These are phyloP conservation scores for Champsocephalus gunnari DNA, from an alignment of 2,797 vertebrate genomes.

Conservation along the genomic window DNA sequence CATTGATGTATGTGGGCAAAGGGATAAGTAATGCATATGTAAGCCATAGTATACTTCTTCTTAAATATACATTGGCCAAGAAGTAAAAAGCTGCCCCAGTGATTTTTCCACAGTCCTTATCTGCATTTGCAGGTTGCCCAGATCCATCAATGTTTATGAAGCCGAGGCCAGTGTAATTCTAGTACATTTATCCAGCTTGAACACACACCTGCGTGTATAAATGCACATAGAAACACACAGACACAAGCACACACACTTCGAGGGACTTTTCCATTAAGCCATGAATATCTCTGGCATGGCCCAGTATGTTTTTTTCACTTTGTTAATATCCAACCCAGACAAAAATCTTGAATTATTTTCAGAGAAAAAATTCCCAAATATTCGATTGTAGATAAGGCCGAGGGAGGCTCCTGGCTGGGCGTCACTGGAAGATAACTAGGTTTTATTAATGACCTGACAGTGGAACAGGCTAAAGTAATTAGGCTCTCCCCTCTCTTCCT, in stretches of 20 bases:
- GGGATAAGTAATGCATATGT: constrained; percentile 88
- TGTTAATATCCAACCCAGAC: constrained; percentile 81
- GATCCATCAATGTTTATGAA: constrained; percentile 93
- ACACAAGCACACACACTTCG: constrained; percentile 70
- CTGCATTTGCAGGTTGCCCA: constrained; percentile 95
- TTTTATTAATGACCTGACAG: constrained; percentile 99
- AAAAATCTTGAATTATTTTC: constrained; percentile 89
- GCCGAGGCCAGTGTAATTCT: constrained; percentile 84
- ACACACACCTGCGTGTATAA: constrained; percentile 70
- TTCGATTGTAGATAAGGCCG: constrained; percentile 94
- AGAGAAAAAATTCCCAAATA: constrained; percentile 89
- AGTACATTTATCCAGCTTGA: constrained; percentile 79
- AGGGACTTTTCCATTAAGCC: constrained; percentile 81
- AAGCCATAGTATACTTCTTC: constrained; percentile 83
- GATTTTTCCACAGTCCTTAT: constrained; percentile 90
- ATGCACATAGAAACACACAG: constrained; percentile 63
- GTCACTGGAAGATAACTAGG: constrained; percentile 92
- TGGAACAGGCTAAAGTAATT: constrained; percentile 93
- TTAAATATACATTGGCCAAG: constrained; percentile 90
- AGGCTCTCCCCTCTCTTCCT: constrained; percentile 87
- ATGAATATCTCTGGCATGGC: constrained; percentile 73
- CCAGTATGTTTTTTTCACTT: constrained; percentile 66
- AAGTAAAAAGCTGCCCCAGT: constrained; percentile 79
- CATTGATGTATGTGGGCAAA: constrained; percentile 91
- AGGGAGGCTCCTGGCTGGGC: constrained; percentile 79